These are phyloP conservation scores for Apostichopus californicus DNA, from an alignment of 35 echinoderm and acorn worm species.

Conservation along the genomic window DNA sequence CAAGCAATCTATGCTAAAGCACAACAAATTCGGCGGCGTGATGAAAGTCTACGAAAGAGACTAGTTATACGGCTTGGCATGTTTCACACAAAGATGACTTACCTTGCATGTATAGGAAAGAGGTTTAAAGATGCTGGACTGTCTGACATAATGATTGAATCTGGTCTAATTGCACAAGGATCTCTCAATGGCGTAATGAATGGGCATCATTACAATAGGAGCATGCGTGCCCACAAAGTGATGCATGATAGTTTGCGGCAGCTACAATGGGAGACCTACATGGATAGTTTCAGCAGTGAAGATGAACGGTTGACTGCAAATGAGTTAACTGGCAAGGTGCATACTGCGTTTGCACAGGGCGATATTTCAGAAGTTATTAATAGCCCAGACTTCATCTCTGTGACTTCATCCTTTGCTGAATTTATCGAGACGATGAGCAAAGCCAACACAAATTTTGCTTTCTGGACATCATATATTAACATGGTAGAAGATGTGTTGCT, in stretches of 20 bases:
- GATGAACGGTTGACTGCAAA: background rate
- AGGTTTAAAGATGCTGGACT: conserved; percentile 23
- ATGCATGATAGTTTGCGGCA: conserved; percentile 27
- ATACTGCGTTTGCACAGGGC: background rate
- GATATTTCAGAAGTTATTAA: background rate
- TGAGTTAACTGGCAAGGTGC: background rate
- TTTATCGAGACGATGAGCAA: background rate
- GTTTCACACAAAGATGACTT: conserved; percentile 33
- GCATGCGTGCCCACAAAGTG: background rate
- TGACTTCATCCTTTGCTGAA: background rate
- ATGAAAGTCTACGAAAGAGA: too few relatives aligned
- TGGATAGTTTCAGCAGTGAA: background rate
- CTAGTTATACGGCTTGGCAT: background rate
- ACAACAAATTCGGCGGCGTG: too few relatives aligned
- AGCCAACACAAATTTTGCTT: background rate
- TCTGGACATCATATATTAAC: conserved; percentile 48
- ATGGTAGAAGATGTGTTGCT: conserved; percentile 42
- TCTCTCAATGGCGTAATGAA: conserved; percentile 25
- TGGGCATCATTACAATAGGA: conserved; percentile 48
- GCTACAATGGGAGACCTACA: conserved; percentile 1
- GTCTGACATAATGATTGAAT: conserved; percentile 15
- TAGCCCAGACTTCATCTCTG: background rate
- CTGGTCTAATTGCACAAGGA: conserved; percentile 31
- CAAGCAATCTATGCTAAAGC: too few relatives aligned
- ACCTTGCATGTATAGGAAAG: conserved; percentile 32